Evolutionary conservation across 2,797 vertebrate species (phyloP).

Genomic region (Oreochromis grahami): DNA sequence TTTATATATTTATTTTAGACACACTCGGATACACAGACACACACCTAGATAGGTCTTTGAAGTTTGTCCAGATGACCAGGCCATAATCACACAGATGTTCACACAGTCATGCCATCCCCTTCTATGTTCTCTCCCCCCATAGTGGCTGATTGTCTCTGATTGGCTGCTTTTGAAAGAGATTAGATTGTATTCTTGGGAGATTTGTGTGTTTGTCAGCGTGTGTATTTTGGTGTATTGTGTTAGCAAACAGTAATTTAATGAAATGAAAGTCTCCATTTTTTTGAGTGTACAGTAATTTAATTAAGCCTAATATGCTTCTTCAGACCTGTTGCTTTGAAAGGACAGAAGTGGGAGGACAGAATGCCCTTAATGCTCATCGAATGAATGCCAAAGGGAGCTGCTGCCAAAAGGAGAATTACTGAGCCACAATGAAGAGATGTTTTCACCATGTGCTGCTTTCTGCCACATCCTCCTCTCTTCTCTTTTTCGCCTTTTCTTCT

Average conservation of each 20-base stretch:
- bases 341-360: constrained; percentile 43
- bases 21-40: background rate
- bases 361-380: constrained; percentile 48
- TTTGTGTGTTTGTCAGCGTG: background rate
- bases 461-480: background rate
- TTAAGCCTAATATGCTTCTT: constrained; percentile 34
- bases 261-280: constrained; percentile 34
- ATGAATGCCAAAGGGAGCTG: constrained; percentile 42
- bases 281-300: constrained; percentile 41
- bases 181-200: constrained; percentile 22
- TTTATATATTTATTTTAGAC: background rate
- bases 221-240: constrained; percentile 8
- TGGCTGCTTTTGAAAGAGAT: constrained; percentile 50
- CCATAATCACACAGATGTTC: constrained; percentile 62
- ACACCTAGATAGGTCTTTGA: constrained; percentile 16
- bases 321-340: constrained; percentile 60
- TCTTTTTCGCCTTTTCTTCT: background rate
- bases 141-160: constrained; percentile 35
- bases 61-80: constrained; percentile 48
- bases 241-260: constrained; percentile 29
- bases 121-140: background rate
- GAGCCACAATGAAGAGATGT: constrained; percentile 33
- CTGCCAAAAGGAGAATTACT: constrained; percentile 52
- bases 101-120: constrained; percentile 13
- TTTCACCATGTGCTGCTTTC: constrained; percentile 6